These are phyloP conservation scores for Tribolium castaneum DNA, from an alignment of 1,140 invertebrate genomes.

Conservation along the genomic window DNA sequence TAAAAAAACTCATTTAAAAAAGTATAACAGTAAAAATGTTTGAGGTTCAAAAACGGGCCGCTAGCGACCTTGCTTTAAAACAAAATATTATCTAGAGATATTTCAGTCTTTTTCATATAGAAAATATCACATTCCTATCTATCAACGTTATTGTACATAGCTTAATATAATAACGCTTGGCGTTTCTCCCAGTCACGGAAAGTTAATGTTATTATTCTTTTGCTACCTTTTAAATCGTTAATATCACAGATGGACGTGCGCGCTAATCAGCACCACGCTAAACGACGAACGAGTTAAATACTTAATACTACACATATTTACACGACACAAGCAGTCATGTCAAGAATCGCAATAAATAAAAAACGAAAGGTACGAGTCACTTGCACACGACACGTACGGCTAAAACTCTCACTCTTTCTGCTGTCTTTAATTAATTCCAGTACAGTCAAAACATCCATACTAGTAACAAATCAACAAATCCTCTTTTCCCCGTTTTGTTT, in stretches of 20 bases:
- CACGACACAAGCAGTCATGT: conserved; percentile 61
- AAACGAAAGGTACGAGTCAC: conserved; percentile 53
- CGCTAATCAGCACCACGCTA: conserved; percentile 60
- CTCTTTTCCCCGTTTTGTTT: conserved; percentile 30
- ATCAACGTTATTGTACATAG: conserved; percentile 44
- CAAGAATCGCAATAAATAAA: conserved; percentile 54
- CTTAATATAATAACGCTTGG: conserved; percentile 46
- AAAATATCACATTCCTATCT: conserved; percentile 62
- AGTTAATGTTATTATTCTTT: conserved; percentile 63
- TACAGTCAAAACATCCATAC: conserved; percentile 53
- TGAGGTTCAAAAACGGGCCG: conserved; percentile 44
- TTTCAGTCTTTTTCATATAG: conserved; percentile 62
- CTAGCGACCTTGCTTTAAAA: conserved; percentile 43
- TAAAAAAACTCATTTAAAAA: conserved; percentile 26
- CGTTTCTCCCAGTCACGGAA: conserved; percentile 58
- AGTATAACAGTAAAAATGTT: conserved; percentile 38
- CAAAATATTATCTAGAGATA: conserved; percentile 61
- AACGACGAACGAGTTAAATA: conserved; percentile 63
- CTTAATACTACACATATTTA: conserved; percentile 62
- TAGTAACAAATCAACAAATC: conserved; percentile 26
- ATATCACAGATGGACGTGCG: conserved; percentile 63
- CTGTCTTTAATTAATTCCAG: conserved; percentile 32
- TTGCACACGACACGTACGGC: conserved; percentile 57
- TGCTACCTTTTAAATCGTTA: conserved; percentile 61
- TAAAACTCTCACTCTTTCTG: conserved; percentile 57